Percentiles rank a stretch among this genome's conserved stretches.
These are phyloP conservation scores for Myiagra hebetior DNA, from an alignment of 2,113 vertebrate genomes.

Conservation along the genomic window DNA sequence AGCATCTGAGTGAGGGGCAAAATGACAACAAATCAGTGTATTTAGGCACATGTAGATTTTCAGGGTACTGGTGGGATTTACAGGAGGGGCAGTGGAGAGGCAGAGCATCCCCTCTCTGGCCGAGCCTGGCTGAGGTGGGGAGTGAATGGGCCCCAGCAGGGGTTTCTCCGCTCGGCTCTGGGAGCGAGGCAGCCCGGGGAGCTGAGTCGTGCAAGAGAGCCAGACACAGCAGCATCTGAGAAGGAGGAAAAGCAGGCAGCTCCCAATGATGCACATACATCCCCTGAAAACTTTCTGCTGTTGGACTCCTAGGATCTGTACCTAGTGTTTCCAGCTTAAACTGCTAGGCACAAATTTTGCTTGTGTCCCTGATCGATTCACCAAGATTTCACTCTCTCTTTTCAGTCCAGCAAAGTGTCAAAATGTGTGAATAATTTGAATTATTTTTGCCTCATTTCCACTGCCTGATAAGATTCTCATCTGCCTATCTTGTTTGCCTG, in stretches of 20 bases:
- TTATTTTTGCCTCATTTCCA: constrained; percentile 42
- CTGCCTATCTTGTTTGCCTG: constrained; percentile 31
- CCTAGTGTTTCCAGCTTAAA: not conserved
- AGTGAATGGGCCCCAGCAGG: accelerated
- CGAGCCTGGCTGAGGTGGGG: not conserved
- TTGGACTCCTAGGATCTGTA: not conserved
- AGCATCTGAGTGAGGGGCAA: not conserved
- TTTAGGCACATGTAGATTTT: not conserved
- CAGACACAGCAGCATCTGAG: not conserved
- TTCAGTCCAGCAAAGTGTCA: not conserved
- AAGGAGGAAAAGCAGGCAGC: not conserved
- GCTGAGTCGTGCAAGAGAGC: not conserved
- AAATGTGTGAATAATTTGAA: constrained; percentile 8
- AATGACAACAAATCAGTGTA: not conserved
- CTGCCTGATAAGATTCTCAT: not conserved
- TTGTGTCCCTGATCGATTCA: not conserved
- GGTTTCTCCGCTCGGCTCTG: not conserved
- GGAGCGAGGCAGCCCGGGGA: not conserved
- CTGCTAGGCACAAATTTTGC: not conserved
- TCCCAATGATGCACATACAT: accelerated
- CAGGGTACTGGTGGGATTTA: not conserved
- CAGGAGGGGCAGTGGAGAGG: not conserved
- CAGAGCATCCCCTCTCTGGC: not conserved
- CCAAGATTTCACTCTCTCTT: not conserved
- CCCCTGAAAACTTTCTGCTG: not conserved